These are phyloP conservation scores for Escarpia spicata DNA, from an alignment of 2,888 invertebrate species.

Conservation along the genomic window DNA sequence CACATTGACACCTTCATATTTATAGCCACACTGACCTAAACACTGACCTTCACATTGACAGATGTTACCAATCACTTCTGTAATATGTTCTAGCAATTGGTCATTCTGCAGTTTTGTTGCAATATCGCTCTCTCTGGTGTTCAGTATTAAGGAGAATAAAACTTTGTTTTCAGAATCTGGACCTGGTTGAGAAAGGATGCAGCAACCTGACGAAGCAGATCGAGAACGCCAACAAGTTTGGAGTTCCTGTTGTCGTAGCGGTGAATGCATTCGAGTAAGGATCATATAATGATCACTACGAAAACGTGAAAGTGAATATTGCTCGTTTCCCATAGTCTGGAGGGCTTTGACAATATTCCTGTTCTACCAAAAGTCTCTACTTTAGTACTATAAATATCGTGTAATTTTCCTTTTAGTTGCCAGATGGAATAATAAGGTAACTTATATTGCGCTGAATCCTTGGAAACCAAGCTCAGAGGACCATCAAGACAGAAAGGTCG, in stretches of 20 bases:
- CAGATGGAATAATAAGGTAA: background rate
- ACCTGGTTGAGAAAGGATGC: slow-evolving; percentile 84
- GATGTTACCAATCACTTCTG: no score
- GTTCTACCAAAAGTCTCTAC: no score
- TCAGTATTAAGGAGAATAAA: background rate
- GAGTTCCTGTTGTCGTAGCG: slow-evolving; percentile 93
- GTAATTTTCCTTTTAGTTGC: background rate
- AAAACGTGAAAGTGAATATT: background rate
- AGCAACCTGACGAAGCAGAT: slow-evolving; percentile 94
- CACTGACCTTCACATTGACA: no score
- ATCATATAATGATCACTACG: background rate
- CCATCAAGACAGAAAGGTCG: no score
- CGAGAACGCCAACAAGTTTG: slow-evolving; percentile 87
- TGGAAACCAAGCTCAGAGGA: no score
- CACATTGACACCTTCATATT: no score
- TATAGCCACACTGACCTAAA: no score
- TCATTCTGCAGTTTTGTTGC: no score
- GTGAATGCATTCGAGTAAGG: slow-evolving; percentile 86
- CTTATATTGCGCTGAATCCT: no score
- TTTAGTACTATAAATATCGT: background rate
- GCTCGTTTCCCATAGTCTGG: no score
- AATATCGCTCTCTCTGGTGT: background rate
- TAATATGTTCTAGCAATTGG: no score
- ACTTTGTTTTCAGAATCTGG: slow-evolving; percentile 76
- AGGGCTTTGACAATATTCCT: no score